Conservation (phyloP, 2,797 vertebrate species). For the Neosilurus mollespiculum region DNA sequence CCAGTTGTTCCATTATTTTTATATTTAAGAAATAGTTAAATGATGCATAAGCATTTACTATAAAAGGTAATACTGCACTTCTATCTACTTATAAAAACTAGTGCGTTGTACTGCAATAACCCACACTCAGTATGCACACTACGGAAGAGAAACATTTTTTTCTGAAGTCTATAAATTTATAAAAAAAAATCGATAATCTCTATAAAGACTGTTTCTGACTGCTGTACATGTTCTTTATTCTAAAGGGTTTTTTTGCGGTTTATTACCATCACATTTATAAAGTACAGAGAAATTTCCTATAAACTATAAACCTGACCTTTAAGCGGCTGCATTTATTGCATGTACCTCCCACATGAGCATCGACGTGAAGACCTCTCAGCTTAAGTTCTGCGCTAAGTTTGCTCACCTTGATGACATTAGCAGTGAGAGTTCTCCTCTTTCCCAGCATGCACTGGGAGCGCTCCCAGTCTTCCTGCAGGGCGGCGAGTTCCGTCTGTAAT, state of each 20-base stretch:
- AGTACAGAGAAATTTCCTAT: neutral
- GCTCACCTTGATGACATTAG: conserved; percentile 74
- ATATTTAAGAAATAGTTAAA: neutral
- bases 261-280: neutral
- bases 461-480: conserved; percentile 82
- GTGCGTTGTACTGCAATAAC: too few species aligned
- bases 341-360: neutral
- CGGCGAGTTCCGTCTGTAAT: conserved; percentile 74
- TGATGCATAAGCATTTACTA: too few species aligned
- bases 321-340: neutral
- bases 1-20: neutral
- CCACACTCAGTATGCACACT: too few species aligned
- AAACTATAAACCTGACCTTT: neutral
- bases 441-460: conserved; percentile 69
- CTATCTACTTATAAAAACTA: too few species aligned
- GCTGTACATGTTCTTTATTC: neutral
- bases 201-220: neutral
- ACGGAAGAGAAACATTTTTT: too few species aligned
- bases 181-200: neutral
- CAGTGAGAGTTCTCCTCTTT: conserved; percentile 66
- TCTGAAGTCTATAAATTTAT: neutral
- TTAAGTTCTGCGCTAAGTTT: neutral
- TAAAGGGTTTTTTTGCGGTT: neutral
- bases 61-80: too few species aligned
- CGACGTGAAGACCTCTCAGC: neutral